Conservation (phyloP, 2,113 vertebrate species). For the Euleptes europaea region DNA sequence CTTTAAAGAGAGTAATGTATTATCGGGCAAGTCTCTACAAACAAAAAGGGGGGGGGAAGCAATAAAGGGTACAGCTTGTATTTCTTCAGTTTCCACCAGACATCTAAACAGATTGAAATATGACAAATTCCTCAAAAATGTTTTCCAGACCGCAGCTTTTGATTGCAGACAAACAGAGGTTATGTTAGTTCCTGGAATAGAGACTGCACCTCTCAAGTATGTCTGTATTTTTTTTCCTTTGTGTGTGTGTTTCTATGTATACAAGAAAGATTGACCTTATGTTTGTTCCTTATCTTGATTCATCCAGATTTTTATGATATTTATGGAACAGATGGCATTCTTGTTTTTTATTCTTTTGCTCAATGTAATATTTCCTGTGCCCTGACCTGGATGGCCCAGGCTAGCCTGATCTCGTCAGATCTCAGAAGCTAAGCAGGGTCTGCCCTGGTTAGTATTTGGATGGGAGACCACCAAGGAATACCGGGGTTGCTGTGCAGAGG, state of each 20-base stretch:
- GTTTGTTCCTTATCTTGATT: background rate
- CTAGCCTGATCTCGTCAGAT: too few species aligned
- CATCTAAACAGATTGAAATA: conserved; percentile 60
- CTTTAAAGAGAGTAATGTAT: background rate
- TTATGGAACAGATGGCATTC: conserved; percentile 7
- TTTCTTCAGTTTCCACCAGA: conserved; percentile 62
- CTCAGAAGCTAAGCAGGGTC: too few species aligned
- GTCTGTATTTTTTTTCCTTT: conserved; percentile 30
- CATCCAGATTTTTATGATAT: background rate
- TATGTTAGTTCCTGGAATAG: conserved; percentile 70
- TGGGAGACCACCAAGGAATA: too few species aligned
- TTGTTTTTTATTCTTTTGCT: background rate
- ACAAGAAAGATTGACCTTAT: conserved; percentile 19
- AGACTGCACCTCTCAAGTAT: conserved; percentile 29
- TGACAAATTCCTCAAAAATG: conserved; percentile 71
- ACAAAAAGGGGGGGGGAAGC: background rate
- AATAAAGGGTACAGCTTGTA: conserved; percentile 41
- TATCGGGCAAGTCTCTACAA: conserved; percentile 4
- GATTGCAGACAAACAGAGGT: conserved; percentile 65
- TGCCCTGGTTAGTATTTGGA: too few species aligned
- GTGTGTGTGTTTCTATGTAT: background rate
- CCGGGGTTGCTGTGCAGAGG: too few species aligned
- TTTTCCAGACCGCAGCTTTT: conserved; percentile 70
- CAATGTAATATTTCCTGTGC: background rate
- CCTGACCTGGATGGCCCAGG: too few species aligned